Base-by-base conservation (phyloP, 1,140 invertebrate species). In the Eulimnadia texana region DNA sequence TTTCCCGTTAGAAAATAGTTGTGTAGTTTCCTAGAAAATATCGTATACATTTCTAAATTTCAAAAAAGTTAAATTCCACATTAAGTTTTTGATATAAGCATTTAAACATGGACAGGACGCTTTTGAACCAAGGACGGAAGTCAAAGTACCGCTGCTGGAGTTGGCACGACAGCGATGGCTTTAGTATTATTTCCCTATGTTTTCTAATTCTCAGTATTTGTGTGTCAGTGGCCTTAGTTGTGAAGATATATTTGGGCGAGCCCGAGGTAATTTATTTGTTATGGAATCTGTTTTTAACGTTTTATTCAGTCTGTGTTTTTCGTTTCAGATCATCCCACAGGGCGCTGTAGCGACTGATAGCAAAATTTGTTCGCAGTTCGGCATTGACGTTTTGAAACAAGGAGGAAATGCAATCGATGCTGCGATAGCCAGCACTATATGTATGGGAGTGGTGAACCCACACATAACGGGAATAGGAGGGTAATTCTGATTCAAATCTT, bases 271-370 rank as follows among this genome's bases (percentile, higher is more conserved):
- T 52, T 50, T 58, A 2, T 16, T 27, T 54, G 2, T 42, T 22
- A 29, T 20, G 20, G 6, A 27, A 20, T 29, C 27, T 16, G 13
- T 62, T 54, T 19, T 9, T 50, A 9, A 16, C 23, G n/a, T 62
- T 22, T 63, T 3, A 10, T 0, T 25, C 10, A 23, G 13, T 24
- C 27, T 16, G 23, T 23, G 2, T 49, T 60, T 20, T 67, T 60
- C 66, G 58, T 56, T 60, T 67, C 66, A 85, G 84, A 76, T 85
- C 63, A 77, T 78, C 58, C 78, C 79, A 11, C 84, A 87, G 76
- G 86, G 85, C 49, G 84, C 82, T 65, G 84, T 89, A 54, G 82
- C 83, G 3, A 80, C 84, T 33, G 84, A 86, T 65, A 81, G 79
- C 67, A 72, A 76, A 63, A 76, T 80, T 68, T 90, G 87, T 73